A percentile compares a stretch with the other conserved stretches of the same genome.
These are phyloP conservation scores for Balanococcus diminutus DNA, from an alignment of 2,888 invertebrate genomes.

Conservation along the genomic window DNA sequence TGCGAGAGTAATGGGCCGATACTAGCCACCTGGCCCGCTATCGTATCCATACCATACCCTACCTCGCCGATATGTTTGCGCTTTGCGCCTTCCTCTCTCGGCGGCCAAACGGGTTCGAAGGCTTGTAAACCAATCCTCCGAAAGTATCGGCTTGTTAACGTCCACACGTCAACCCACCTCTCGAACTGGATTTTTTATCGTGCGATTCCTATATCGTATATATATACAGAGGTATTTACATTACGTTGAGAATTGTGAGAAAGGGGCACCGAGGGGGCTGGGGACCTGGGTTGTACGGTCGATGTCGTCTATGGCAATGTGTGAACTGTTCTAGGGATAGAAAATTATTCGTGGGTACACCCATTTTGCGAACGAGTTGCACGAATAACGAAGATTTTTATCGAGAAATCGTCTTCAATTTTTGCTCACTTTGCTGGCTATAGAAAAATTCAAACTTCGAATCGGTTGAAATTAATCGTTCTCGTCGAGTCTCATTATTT, in stretches of 20 bases:
- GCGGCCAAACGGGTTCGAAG: conserved; percentile 47
- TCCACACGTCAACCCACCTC: conserved; percentile 54
- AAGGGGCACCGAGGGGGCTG: background rate
- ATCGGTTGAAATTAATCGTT: too few relatives aligned
- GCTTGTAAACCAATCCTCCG: conserved; percentile 54
- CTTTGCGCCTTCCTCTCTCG: conserved; percentile 45
- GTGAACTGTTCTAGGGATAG: too few relatives aligned
- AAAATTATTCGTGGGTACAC: too few relatives aligned
- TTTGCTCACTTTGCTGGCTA: too few relatives aligned
- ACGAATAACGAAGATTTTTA: too few relatives aligned
- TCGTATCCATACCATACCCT: conserved; percentile 12
- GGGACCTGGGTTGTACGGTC: too few relatives aligned
- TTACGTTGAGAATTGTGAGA: background rate
- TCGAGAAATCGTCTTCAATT: too few relatives aligned
- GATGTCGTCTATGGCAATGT: too few relatives aligned
- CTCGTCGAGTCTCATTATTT: too few relatives aligned
- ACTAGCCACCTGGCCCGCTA: conserved; percentile 51
- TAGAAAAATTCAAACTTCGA: too few relatives aligned
- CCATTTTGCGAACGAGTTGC: too few relatives aligned
- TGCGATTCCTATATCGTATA: background rate
- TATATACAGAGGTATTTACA: background rate
- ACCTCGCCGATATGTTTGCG: conserved; percentile 42
- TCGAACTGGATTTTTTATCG: conserved; percentile 25
- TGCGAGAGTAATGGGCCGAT: conserved; percentile 51
- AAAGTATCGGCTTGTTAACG: conserved; percentile 54